Percentiles rank a stretch among this genome's conserved stretches.
Evolutionary conservation across 2,797 vertebrate genomes (phyloP).

Genomic region (Enteromius radiatus): DNA sequence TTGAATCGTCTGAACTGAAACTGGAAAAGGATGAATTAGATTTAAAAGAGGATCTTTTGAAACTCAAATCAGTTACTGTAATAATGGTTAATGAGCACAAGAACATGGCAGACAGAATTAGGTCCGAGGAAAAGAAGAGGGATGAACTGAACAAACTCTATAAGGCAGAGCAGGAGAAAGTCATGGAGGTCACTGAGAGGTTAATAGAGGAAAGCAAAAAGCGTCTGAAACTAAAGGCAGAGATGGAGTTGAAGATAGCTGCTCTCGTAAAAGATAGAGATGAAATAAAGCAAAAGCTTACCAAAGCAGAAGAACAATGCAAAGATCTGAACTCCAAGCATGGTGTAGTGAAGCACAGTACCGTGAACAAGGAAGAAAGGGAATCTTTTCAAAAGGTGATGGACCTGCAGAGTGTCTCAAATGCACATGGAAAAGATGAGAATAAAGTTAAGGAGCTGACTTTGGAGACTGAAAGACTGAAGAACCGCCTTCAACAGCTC

Average conservation of each 20-base stretch:
- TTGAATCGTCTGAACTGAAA: conserved; percentile 90
- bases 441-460: conserved; percentile 91
- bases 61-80: conserved; percentile 92
- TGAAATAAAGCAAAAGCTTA: conserved; percentile 83
- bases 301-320: conserved; percentile 85
- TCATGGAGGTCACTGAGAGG: conserved; percentile 97
- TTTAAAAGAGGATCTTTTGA: conserved; percentile 95
- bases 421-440: conserved; percentile 77
- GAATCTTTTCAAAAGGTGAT: conserved; percentile 78
- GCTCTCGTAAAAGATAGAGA: conserved; percentile 86
- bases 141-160: conserved; percentile 87
- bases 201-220: conserved; percentile 98
- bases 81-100: conserved; percentile 95
- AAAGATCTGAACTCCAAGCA: conserved; percentile 85
- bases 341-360: conserved; percentile 85
- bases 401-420: conserved; percentile 70
- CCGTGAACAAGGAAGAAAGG: conserved; percentile 85
- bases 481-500: conserved; percentile 90
- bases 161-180: conserved; percentile 92
- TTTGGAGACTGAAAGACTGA: conserved; percentile 90
- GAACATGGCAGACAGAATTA: conserved; percentile 89
- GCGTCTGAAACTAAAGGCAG: conserved; percentile 93
- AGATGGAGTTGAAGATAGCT: conserved; percentile 94
- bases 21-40: conserved; percentile 92
- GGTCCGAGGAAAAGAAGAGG: conserved; percentile 90